Conservation (phyloP, 2,888 invertebrate species). For the Erebia ligea region DNA sequence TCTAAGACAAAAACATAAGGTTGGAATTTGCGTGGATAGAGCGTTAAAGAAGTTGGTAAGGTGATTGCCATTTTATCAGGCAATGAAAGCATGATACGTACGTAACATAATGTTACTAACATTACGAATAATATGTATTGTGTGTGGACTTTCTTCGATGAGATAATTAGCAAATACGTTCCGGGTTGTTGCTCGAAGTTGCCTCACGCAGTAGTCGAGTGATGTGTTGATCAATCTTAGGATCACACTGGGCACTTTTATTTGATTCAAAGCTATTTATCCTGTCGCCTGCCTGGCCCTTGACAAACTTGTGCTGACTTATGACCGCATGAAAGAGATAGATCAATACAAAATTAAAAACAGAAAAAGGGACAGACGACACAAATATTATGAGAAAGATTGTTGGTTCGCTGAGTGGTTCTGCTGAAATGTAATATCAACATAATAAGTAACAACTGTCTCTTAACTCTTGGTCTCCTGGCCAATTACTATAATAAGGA, state of each 20-base stretch:
- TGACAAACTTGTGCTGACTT: too few relatives aligned
- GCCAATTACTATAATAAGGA: too few relatives aligned
- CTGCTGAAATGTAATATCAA: too few relatives aligned
- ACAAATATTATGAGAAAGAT: too few relatives aligned
- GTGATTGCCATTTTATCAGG: conserved; percentile 45
- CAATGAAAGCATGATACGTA: conserved; percentile 59
- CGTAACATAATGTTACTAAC: conserved; percentile 59
- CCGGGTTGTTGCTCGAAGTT: conserved; percentile 17
- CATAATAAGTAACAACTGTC: too few relatives aligned
- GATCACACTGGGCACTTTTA: not conserved
- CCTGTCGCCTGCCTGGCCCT: not conserved
- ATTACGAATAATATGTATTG: conserved; percentile 47
- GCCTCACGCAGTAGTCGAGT: conserved; percentile 9
- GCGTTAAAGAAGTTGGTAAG: conserved; percentile 32
- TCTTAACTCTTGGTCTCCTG: too few relatives aligned
- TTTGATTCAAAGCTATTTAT: not conserved
- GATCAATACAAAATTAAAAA: too few relatives aligned
- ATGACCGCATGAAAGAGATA: too few relatives aligned
- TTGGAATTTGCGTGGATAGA: conserved; percentile 22
- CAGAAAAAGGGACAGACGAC: too few relatives aligned
- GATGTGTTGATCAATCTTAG: conserved; percentile 26
- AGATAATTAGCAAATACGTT: conserved; percentile 54
- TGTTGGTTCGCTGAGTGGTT: too few relatives aligned
- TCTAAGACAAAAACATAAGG: conserved; percentile 22
- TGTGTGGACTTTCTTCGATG: conserved; percentile 69